Evolutionary conservation across 2,797 vertebrate genomes (phyloP), one percentile per base, ranked within the genome.

Genomic region (Fistularia commersonii): DNA sequence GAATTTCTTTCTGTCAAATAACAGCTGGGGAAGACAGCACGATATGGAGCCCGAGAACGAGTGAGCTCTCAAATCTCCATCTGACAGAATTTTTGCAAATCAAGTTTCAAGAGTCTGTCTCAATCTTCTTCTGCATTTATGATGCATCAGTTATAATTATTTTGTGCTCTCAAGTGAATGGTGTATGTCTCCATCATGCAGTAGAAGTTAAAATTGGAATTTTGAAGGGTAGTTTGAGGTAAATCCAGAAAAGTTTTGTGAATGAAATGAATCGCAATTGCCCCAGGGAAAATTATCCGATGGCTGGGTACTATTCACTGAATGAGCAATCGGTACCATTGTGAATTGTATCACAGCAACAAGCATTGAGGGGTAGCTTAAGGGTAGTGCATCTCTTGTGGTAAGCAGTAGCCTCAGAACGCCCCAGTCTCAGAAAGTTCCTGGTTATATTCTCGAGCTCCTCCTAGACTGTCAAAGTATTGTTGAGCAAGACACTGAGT

Each of bases 11-110:
- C 83, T 84, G 81, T 86, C 84, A 85, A 83, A 82, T 79, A 83
- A 73, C 87, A 89, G 84, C 85, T 87, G 87, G 77, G 63, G 72
- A 81, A 80, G 83, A 79, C 82, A 82, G 80, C 81, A 82, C 79
- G 81, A 82, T 83, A 79, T 54, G 53, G 74, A 74, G 79, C 77
- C 85, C 79, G 79, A 60, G 79, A 80, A 79, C 71, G 80, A 87
- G 77, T 85, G 80, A 88, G 83, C 81, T 82, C 81, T 88, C 85
- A 86, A 82, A 79, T 76, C 80, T 77, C 65, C 6, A 45, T 67
- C 64, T 84, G 84, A 87, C 87, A 81, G 81, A 35, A 64, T 80
- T 81, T 82, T 87, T 82, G 87, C 84, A 85, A 74, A 70, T 66
- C 34, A 3, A 43, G 23, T 80, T 85, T 78, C 74, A 54, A 77